These are phyloP conservation scores for Coleophora deauratella DNA, from an alignment of 2,888 invertebrate genomes.

Conservation along the genomic window DNA sequence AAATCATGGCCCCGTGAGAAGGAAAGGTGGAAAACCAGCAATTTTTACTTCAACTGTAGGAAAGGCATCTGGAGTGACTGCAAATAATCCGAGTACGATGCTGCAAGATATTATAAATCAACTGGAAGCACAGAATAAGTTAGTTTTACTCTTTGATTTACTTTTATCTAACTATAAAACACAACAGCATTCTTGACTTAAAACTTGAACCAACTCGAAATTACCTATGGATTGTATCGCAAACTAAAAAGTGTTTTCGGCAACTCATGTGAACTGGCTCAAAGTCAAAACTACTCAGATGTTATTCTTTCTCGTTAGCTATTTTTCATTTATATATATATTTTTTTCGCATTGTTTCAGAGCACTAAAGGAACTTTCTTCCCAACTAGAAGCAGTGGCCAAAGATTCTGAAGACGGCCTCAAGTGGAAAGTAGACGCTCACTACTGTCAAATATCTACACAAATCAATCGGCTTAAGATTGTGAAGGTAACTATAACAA, in stretches of 20 bases:
- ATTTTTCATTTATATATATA: background rate
- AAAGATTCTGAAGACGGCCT: conserved; percentile 54
- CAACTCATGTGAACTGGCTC: no score
- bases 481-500: conserved; percentile 77
- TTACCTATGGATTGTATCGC: no score
- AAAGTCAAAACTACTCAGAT: no score
- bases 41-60: conserved; percentile 65
- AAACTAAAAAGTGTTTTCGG: no score
- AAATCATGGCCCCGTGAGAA: conserved; percentile 22
- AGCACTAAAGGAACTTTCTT: conserved; percentile 64
- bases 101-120: conserved; percentile 81
- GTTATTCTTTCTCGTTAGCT: no score
- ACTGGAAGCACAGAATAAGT: conserved; percentile 79
- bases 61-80: conserved; percentile 53
- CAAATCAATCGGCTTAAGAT: conserved; percentile 79
- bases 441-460: conserved; percentile 75
- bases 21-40: conserved; percentile 37
- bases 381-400: conserved; percentile 31
- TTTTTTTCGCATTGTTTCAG: conserved; percentile 41
- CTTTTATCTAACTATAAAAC: background rate
- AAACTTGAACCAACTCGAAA: no score
- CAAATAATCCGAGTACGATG: conserved; percentile 73
- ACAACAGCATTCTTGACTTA: no score
- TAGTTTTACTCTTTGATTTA: conserved; percentile 19
- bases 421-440: conserved; percentile 73